Conservation (phyloP, 2,888 invertebrate genomes). For the Protonemura montana region DNA sequence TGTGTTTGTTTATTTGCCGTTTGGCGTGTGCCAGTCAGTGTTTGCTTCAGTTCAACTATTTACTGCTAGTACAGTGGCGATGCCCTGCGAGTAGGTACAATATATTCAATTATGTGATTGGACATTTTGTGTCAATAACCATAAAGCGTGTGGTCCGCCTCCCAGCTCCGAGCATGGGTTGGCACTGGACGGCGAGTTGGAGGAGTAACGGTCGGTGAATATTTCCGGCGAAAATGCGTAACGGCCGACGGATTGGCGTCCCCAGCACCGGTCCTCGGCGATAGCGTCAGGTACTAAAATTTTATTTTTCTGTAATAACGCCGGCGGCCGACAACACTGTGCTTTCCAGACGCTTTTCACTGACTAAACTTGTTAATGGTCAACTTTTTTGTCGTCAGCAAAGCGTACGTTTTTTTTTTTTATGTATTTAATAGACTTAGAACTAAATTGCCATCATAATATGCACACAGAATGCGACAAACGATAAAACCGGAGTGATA, state of each 20-base stretch:
- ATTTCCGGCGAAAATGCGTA: background rate
- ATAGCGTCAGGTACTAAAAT: background rate
- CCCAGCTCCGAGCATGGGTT: background rate
- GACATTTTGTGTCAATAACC: background rate
- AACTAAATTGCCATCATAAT: too few species aligned
- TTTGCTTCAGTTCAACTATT: background rate
- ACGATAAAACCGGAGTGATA: too few species aligned
- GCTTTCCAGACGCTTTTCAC: too few species aligned
- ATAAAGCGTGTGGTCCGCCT: background rate
- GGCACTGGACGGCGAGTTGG: background rate
- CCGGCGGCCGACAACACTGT: too few species aligned
- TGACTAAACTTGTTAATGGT: too few species aligned
- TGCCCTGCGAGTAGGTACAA: background rate
- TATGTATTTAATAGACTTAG: too few species aligned
- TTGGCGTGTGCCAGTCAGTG: background rate
- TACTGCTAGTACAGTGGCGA: background rate
- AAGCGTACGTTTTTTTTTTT: too few species aligned
- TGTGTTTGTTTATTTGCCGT: conserved; percentile 18
- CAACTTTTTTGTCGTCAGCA: too few species aligned
- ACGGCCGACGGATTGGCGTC: background rate
- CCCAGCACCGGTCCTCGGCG: background rate
- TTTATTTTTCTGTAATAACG: background rate
- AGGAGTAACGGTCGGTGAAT: background rate
- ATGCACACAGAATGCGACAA: too few species aligned
- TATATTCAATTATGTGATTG: conserved; percentile 27